Conservation (phyloP, 30 jellyfish, hydroid and myxozoan genomes). For the Cassiopea xamachana region DNA sequence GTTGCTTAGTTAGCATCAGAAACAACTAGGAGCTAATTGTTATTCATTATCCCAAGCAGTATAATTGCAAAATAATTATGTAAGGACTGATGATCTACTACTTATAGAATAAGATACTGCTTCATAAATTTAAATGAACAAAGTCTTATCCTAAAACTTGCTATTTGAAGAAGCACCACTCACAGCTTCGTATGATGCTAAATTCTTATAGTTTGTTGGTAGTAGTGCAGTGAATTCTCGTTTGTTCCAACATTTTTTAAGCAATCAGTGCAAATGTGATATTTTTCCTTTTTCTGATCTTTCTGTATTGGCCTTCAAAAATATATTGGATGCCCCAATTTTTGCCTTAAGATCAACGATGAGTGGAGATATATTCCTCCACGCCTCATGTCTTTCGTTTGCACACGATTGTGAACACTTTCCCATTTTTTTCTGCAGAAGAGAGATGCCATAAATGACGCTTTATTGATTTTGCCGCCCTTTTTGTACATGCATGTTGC, state of each 20-base stretch:
- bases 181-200: slow-evolving; percentile 9
- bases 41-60: too few relatives aligned
- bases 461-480: neutral
- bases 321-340: neutral
- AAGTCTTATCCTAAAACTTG: neutral
- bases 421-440: slow-evolving; percentile 1
- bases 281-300: neutral
- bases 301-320: slow-evolving; percentile 15
- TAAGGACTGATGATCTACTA: too few relatives aligned
- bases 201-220: slow-evolving; percentile 3
- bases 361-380: slow-evolving; percentile 1
- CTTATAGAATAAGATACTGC: too few relatives aligned
- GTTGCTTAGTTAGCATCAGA: too few relatives aligned
- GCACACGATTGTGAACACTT: neutral
- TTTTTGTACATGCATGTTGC: neutral
- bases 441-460: neutral
- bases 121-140: too few relatives aligned
- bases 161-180: neutral
- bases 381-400: slow-evolving; percentile 3
- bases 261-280: slow-evolving; percentile 17
- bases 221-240: neutral
- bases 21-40: too few relatives aligned
- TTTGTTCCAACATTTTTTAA: slow-evolving; percentile 2
- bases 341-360: slow-evolving; percentile 6
- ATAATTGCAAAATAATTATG: too few relatives aligned